Conservation (phyloP, 2,113 vertebrate genomes). For the Thomomys bottae region DNA sequence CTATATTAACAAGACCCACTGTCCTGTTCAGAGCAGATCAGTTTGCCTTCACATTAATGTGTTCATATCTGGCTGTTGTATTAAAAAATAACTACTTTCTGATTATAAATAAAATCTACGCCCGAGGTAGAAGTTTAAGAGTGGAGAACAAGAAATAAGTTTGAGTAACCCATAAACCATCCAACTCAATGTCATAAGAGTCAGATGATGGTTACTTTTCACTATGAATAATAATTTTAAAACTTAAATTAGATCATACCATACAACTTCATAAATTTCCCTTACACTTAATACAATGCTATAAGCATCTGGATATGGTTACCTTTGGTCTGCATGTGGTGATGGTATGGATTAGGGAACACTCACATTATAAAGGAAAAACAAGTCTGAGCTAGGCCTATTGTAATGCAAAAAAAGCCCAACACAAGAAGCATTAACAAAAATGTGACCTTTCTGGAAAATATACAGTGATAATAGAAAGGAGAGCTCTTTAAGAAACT, state of each 20-base stretch:
- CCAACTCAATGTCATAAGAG: neutral
- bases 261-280: neutral
- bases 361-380: neutral
- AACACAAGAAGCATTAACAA: neutral
- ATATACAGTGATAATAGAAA: neutral
- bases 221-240: neutral
- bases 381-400: neutral
- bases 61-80: neutral
- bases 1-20: neutral
- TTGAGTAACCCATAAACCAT: neutral
- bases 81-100: neutral
- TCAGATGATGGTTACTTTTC: neutral
- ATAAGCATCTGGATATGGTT: neutral
- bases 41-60: neutral
- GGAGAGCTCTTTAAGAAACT: neutral
- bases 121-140: neutral
- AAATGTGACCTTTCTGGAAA: slow-evolving; percentile 15
- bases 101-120: slow-evolving; percentile 15
- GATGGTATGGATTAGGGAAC: neutral
- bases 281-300: neutral
- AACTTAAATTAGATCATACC: neutral
- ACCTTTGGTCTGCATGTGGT: no score
- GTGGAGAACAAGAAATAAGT: neutral
- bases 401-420: neutral
- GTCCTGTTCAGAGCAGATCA: neutral